Percentiles rank a stretch among this genome's conserved stretches.
These are phyloP conservation scores for Hormaphis cornu DNA, from an alignment of 1,140 invertebrate genomes.

Conservation along the genomic window DNA sequence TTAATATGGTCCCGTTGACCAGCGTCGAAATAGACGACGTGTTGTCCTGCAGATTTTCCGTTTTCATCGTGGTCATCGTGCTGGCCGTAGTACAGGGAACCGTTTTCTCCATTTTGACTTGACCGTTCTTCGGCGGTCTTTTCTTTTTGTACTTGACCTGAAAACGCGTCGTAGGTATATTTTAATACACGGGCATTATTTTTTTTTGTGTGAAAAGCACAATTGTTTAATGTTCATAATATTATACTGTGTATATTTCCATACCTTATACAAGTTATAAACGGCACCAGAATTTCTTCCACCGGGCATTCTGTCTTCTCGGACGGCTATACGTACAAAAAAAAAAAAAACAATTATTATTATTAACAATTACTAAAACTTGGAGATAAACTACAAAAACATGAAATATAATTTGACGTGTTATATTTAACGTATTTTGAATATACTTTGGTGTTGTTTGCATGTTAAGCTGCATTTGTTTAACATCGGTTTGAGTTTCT, in stretches of 20 bases:
- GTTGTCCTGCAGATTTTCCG: slow-evolving; percentile 13
- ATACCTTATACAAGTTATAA: slow-evolving; percentile 95
- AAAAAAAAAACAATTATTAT: slow-evolving; percentile 18
- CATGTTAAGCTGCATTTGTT: too few species aligned
- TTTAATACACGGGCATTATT: neutral
- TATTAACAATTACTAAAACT: too few species aligned
- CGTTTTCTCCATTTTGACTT: slow-evolving; percentile 41
- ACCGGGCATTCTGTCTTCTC: slow-evolving; percentile 97
- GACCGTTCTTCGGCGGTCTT: slow-evolving; percentile 55
- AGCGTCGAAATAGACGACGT: slow-evolving; percentile 40
- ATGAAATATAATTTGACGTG: too few species aligned
- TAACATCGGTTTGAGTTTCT: too few species aligned
- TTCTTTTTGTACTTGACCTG: slow-evolving; percentile 97
- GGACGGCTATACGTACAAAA: slow-evolving; percentile 65
- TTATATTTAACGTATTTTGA: too few species aligned
- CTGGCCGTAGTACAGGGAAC: slow-evolving; percentile 12
- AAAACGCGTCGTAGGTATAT: neutral
- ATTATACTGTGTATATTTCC: neutral
- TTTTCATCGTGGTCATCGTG: slow-evolving; percentile 26
- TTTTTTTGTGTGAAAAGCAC: too few species aligned
- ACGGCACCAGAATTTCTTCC: slow-evolving; percentile 96
- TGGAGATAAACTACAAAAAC: too few species aligned
- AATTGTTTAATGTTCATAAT: too few species aligned
- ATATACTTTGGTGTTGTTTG: too few species aligned
- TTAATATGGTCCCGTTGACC: slow-evolving; percentile 82